A percentile compares a stretch with the other conserved stretches of the same genome.
phyloP scores from a whole-genome alignment of 2,797 vertebrate species.

The Serranus cabrilla region DNA sequence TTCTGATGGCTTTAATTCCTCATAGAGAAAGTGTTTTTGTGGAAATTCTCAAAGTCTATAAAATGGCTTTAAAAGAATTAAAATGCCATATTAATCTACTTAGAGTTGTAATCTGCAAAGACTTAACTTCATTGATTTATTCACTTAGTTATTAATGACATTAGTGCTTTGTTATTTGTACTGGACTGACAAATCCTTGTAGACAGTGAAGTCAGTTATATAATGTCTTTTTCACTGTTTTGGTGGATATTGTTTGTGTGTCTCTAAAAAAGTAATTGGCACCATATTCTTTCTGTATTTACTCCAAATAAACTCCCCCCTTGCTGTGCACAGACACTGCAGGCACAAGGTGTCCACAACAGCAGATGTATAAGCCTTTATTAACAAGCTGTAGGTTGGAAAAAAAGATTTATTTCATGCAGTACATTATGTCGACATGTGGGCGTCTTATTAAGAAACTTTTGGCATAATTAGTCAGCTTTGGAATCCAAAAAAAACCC shows the following conservation, averaged over 20 bases:
- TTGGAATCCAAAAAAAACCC: not conserved
- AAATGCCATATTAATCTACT: constrained; percentile 33
- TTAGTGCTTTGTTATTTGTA: constrained; percentile 23
- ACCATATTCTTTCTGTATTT: constrained; percentile 34
- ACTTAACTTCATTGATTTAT: constrained; percentile 22
- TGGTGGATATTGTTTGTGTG: constrained; percentile 37
- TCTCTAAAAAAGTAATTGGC: constrained; percentile 53
- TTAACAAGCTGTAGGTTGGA: constrained; percentile 45
- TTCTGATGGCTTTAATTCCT: constrained; percentile 1
- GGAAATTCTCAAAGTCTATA: constrained; percentile 1
- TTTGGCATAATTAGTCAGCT: constrained; percentile 29
- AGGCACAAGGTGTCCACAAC: constrained; percentile 34
- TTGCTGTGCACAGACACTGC: constrained; percentile 52
- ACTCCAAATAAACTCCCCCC: constrained; percentile 47
- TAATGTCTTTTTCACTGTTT: constrained; percentile 2
- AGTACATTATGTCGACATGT: constrained; percentile 12
- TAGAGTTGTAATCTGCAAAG: constrained; percentile 13
- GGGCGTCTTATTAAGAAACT: constrained; percentile 33
- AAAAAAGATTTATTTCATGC: constrained; percentile 19
- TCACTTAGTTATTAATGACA: constrained; percentile 27
- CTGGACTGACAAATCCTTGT: constrained; percentile 23
- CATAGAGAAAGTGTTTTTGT: constrained; percentile 9
- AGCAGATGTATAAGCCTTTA: constrained; percentile 44
- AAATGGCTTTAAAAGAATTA: constrained; percentile 14
- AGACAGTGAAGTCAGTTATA: constrained; percentile 19